phyloP scores from a whole-genome alignment of 2,797 vertebrate species.

The Todus mexicanus region DNA sequence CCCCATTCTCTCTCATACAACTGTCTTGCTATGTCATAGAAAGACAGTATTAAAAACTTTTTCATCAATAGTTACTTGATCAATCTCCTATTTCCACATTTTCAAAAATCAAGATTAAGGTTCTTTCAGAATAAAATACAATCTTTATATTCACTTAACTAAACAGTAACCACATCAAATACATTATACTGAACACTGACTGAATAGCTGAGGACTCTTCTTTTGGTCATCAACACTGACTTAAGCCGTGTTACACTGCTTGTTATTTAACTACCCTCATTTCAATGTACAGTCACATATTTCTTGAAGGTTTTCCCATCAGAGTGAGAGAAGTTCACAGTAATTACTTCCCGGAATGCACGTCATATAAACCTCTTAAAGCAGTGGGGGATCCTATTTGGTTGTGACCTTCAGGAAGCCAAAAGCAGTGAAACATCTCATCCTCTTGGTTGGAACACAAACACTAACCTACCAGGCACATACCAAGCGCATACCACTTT shows the following conservation, averaged over 20 bases:
- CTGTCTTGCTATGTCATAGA: background rate
- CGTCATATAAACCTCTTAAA: conserved; percentile 1
- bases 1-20: background rate
- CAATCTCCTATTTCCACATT: background rate
- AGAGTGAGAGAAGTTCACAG: background rate
- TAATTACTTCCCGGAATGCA: conserved; percentile 7
- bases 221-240: background rate
- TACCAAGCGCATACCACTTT: background rate
- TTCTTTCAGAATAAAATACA: background rate
- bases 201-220: background rate
- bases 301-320: background rate
- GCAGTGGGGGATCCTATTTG: background rate
- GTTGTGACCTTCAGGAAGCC: background rate
- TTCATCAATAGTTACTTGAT: background rate
- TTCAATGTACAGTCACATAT: background rate
- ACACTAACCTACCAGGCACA: background rate
- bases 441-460: background rate
- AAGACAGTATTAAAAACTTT: background rate
- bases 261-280: background rate
- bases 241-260: background rate
- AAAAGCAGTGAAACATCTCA: background rate
- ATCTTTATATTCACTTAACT: background rate
- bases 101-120: background rate
- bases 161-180: background rate
- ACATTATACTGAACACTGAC: background rate